Percentiles rank a stretch among this genome's conserved stretches.
Evolutionary conservation across 2,797 vertebrate species (phyloP).

Genomic region (Paratrypauchen microcephalus): DNA sequence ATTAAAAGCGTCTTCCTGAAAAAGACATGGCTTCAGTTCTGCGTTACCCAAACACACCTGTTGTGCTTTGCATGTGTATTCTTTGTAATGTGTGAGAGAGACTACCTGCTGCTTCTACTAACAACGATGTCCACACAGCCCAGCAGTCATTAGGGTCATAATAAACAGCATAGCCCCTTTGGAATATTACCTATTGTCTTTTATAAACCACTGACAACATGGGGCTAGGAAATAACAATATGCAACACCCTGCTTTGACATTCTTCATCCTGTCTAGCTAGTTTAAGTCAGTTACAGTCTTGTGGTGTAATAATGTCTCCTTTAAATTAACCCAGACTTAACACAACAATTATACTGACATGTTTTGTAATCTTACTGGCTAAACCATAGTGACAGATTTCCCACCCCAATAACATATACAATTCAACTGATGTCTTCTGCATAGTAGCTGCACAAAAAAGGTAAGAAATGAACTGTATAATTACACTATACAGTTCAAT

Average conservation of each 20-base stretch:
- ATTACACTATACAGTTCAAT: no score
- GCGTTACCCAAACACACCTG: conserved; percentile 20
- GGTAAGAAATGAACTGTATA: no score
- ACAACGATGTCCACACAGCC: conserved; percentile 7
- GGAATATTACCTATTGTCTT: conserved; percentile 4
- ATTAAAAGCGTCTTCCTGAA: conserved; percentile 54
- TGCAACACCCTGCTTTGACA: neutral
- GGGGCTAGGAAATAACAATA: neutral
- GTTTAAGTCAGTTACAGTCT: no score
- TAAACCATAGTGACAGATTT: no score
- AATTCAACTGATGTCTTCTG: neutral
- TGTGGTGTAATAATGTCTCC: neutral
- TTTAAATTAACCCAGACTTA: neutral
- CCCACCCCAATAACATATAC: no score
- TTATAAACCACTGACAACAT: conserved; percentile 12
- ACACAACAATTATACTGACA: neutral
- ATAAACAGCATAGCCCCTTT: conserved; percentile 4
- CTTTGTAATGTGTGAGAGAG: neutral
- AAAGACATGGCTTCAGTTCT: conserved; percentile 27
- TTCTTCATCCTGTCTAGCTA: neutral
- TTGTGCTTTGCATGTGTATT: neutral
- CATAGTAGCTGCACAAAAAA: no score
- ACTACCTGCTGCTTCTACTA: conserved; percentile 27
- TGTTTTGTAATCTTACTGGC: no score
- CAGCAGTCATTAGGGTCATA: conserved; percentile 17